Base-by-base conservation (phyloP, 2,888 invertebrate genomes). In the Lysandra coridon region DNA sequence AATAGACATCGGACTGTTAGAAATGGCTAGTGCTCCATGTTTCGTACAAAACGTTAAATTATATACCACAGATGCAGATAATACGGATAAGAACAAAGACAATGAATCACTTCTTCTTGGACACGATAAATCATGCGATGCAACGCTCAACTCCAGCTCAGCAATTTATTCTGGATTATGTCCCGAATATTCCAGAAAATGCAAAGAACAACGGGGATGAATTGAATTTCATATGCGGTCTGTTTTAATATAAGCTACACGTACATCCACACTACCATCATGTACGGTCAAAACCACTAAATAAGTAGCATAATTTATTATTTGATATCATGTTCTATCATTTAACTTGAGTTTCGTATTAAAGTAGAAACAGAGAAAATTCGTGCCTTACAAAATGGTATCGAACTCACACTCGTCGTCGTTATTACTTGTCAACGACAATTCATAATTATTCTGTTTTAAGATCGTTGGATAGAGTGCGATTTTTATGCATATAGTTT, bases 1-100 rank as follows among this genome's bases (percentile, higher is more conserved):
- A 62, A 62, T 12, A 30, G 64, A 69, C 4, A 17, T 4, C 17
- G 17, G 69, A 69, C 33, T 5, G 17, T 37, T 69, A 14, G 5
- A 69, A 33, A 69, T 37, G 14, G 14, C 17, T 69, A 14, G 85
- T 23, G n/a, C 74, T 44, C 6, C 10, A 75, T 49, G 30, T 75
- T 57, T 76, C 33, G 33, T 53, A 53, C 57, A 49, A 53, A 76
- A 57, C 33, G 53, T 33, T 53, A 76, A 76, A 57, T 33, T 76
- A 76, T 76, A 30, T 33, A 57, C 33, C 57, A 30, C 33, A 37
- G 76, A 76, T 75, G 76, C 76, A 57, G 76, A 49, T 33, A 76
- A 57, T 76, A 53, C 33, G 33, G 53, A 57, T 33, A 76, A 76
- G 76, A 76, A 76, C 57, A 76, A 76, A 33, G 76, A 76, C 76